A percentile compares a stretch with the other conserved stretches of the same genome.
Conservation (phyloP, 2,888 invertebrate species). For the Erebia epiphron region DNA sequence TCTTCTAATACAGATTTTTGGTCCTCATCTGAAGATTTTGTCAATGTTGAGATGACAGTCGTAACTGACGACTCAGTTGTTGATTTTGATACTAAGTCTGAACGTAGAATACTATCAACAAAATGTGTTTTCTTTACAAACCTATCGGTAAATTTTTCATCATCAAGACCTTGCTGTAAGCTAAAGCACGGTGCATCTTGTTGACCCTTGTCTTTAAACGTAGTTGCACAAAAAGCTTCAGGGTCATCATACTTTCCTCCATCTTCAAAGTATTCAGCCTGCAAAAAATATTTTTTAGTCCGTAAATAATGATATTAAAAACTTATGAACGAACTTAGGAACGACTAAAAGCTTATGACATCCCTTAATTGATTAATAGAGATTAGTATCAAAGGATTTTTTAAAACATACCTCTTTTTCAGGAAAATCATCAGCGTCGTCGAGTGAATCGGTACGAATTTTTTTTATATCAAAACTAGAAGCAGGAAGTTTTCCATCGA, state of each 20-base stretch:
- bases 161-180: slow-evolving; percentile 44
- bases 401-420: slow-evolving; percentile 70
- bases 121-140: slow-evolving; percentile 60
- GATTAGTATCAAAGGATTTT: background rate
- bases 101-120: slow-evolving; percentile 59
- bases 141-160: slow-evolving; percentile 53
- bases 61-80: slow-evolving; percentile 79
- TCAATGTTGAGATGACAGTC: slow-evolving; percentile 72
- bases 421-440: slow-evolving; percentile 80
- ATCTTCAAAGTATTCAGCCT: slow-evolving; percentile 71
- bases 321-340: too few relatives aligned
- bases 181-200: slow-evolving; percentile 52
- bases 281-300: slow-evolving; percentile 34
- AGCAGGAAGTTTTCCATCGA: slow-evolving; percentile 63
- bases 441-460: slow-evolving; percentile 76
- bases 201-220: slow-evolving; percentile 41
- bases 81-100: slow-evolving; percentile 73
- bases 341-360: too few relatives aligned
- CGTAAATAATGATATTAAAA: too few relatives aligned
- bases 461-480: slow-evolving; percentile 76
- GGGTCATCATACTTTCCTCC: slow-evolving; percentile 58
- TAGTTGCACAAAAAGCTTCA: slow-evolving; percentile 42
- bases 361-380: background rate
- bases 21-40: slow-evolving; percentile 76
- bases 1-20: slow-evolving; percentile 75